A percentile compares a stretch with the other conserved stretches of the same genome.
Evolutionary conservation across 2,888 invertebrate genomes (phyloP).

Genomic region (Hypsopygia costalis): DNA sequence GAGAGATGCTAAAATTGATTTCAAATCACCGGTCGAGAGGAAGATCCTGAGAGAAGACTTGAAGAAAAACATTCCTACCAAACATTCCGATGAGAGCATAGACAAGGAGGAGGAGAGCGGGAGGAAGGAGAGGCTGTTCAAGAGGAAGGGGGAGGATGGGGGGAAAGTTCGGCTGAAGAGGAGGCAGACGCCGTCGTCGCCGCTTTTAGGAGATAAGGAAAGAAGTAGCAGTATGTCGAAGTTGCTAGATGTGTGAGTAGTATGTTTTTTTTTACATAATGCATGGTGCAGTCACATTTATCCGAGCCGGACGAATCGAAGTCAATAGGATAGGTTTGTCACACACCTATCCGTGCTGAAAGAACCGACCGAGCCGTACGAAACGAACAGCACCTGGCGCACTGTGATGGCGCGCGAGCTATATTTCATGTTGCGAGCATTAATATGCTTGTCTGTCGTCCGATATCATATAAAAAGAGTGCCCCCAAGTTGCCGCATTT

Average conservation of each 20-base stretch:
- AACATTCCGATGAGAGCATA: slow-evolving; percentile 4
- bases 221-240: slow-evolving; percentile 93
- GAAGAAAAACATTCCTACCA: slow-evolving; percentile 28
- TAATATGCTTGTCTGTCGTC: no score
- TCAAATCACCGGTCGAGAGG: slow-evolving; percentile 80
- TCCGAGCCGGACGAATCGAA: no score
- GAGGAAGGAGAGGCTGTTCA: slow-evolving; percentile 64
- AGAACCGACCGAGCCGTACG: no score
- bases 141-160: slow-evolving; percentile 64
- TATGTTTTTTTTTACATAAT: slow-evolving; percentile 3
- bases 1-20: slow-evolving; percentile 24
- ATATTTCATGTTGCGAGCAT: no score
- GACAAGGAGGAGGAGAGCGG: slow-evolving; percentile 24
- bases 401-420: no score
- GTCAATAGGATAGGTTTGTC: no score
- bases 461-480: no score
- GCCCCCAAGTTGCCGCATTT: no score
- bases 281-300: no score
- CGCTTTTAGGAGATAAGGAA: slow-evolving; percentile 85
- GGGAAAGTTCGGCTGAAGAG: slow-evolving; percentile 51
- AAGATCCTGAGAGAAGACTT: slow-evolving; percentile 44
- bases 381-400: no score
- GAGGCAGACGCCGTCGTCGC: slow-evolving; percentile 56
- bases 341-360: no score
- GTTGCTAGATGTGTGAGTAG: slow-evolving; percentile 84